A percentile compares a stretch with the other conserved stretches of the same genome.
Evolutionary conservation across 2,888 invertebrate species (phyloP).

Genomic region (Lapara coniferarum): DNA sequence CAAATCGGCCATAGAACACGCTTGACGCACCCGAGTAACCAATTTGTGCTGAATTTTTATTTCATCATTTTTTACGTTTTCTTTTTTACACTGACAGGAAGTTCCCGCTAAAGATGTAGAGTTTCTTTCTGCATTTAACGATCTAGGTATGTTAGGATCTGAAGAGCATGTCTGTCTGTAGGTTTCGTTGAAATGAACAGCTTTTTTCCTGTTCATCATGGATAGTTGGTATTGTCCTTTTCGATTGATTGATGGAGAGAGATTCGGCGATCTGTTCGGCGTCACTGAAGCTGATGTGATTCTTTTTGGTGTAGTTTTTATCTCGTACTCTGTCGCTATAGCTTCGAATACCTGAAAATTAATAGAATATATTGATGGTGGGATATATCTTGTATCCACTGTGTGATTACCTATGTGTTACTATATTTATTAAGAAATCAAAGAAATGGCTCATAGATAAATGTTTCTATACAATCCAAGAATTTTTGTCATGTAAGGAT

Average conservation of each 20-base stretch:
- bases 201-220: constrained; percentile 64
- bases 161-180: constrained; percentile 60
- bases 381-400: no score
- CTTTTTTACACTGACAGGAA: constrained; percentile 45
- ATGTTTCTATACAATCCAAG: no score
- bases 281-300: constrained; percentile 62
- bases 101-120: constrained; percentile 29
- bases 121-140: constrained; percentile 39
- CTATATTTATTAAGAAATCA: no score
- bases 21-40: constrained; percentile 63
- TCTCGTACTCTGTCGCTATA: constrained; percentile 74
- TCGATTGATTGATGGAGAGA: constrained; percentile 60
- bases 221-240: constrained; percentile 72
- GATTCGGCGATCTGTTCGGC: constrained; percentile 61
- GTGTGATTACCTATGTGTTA: no score
- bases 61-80: constrained; percentile 39
- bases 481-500: no score
- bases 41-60: constrained; percentile 60
- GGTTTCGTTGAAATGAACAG: constrained; percentile 60
- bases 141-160: constrained; percentile 68
- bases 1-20: constrained; percentile 68
- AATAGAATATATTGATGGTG: not conserved
- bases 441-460: no score
- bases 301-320: constrained; percentile 59
- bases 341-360: constrained; percentile 74